Base-by-base conservation (phyloP, 2,113 vertebrate species). In the Clarias gariepinus region DNA sequence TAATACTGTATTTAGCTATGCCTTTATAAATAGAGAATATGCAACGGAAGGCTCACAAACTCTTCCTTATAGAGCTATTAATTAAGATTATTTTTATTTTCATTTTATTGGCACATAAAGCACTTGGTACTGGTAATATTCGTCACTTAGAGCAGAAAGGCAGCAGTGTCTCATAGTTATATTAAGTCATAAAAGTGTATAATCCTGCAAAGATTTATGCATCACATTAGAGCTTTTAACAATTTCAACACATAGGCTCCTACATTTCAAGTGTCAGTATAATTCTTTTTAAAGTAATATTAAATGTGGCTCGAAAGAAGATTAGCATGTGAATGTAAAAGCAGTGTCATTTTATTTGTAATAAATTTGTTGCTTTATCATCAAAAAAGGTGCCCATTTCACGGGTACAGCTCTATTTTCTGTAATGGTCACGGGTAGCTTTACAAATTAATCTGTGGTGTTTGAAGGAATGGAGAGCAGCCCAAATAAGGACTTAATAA, bases 221-320 rank as follows among this genome's bases (percentile, higher is more conserved):
- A 69, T 10, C 30, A 69, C 30, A 69, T 74, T 15, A 25, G 21
- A 25, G 36, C 47, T 55, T n/a, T 78, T 28, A 78, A 78, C 53
- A 8, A 78, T 57, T 78, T 57, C 76, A 78, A n/a, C 41, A 53
- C n/a, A 78, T 30, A 57, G n/a, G n/a, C n/a, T n/a, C 13, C 52
- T 28, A 77, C 52, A 53, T 77, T 77, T 77, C 18, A 77, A 57
- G n/a, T 28, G 4, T 57, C 53, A 30, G 52, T 55, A 78, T 57
- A 78, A 78, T 78, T 53, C 53, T 74, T 74, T 74, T 78, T 78
- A 30, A 55, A 57, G 76, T 57, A 57, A 78, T 18, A 78, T 30
- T 78, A 78, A 78, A 57, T 57, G 53, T 78, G 76, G 25, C 53
- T 30, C 19, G 4, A 33, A 79, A 79, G n/a, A 33, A 30, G 53